Base-by-base conservation (phyloP, 2,797 vertebrate genomes). In the Malurus splendens region DNA sequence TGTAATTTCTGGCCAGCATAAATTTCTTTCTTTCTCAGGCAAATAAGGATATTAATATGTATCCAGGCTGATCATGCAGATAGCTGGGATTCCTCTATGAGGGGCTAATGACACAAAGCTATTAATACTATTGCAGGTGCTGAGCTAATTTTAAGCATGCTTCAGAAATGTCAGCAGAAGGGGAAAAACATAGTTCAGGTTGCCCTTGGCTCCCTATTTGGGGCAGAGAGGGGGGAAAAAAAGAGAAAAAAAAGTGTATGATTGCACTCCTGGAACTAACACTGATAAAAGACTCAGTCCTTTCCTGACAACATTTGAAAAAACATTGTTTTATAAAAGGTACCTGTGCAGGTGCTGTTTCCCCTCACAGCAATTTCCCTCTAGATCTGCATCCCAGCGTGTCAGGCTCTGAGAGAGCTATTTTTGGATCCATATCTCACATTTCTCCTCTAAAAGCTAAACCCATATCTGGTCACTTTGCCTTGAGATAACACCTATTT, bases 101-200 rank as follows among this genome's bases (percentile, higher is more conserved):
- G 30, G 12, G 16, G 7, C 12, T 54, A 70, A 39, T 20, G 48
- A 68, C n/a, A 89, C 12, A 60, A 72, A 77, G 25, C 30, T 77
- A 47, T 74, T 83, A 67, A n/a, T 89, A 77, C 57, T 44, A 55
- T 18, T 89, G 65, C 57, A 93, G 68, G 44, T 89, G 82, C n/a
- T 61, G 47, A 93, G 48, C 36, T 91, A 77, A 92, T 89, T 92
- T 82, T 89, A 87, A 78, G 8, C 51, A 38, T 32, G 3, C 4
- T 65, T 86, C n/a, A 86, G 61, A 78, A 92, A 66, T 7, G 20
- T 9, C 23, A 75, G n/a, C 2, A 2, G 48, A 89, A 68, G 47
- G 89, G 20, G 3, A 86, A 87, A 87, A 86, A 60, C 2, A 19
- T 25, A 39, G 30, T 36, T 83, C 36, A 59, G 8, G 24, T 42